Evolutionary conservation across 2,888 invertebrate species (phyloP), one percentile per base, ranked within the genome.

Genomic region (Cerastoderma edule): DNA sequence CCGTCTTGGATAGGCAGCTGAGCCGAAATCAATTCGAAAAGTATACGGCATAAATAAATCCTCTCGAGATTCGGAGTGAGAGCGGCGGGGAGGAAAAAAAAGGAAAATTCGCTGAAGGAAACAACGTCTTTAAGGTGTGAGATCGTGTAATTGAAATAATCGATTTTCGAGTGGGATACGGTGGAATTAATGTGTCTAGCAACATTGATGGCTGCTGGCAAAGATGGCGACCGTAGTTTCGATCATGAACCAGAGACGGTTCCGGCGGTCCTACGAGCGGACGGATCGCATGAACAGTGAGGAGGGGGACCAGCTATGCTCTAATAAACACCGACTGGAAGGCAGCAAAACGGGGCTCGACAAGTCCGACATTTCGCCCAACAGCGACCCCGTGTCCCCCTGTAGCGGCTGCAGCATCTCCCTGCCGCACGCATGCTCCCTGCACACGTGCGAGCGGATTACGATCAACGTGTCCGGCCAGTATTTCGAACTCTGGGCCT

Each of bases 381-480:
- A 70, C 30, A 82, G 76, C 48, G 82, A 82, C 48, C 82, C 75
- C 3, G 57, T 79, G 46, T 76, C 78, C 19, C 74, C 82, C 4
- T 82, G 79, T 46, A 82, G 78, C 54, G 82, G 82, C 27, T 82
- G 82, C 46, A 80, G 77, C 27, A 76, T 80, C n/a, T 78, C 79
- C 3, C 65, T 83, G 22, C 81, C 84, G 19, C 91, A 91, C 78
- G 83, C 83, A 64, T 91, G 92, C 75, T 80, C 81, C 32, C 75
- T 89, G 22, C 79, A 83, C 27, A 91, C 91, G 1, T 92, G 92
- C 74, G 91, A 92, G 70, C 77, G 91, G 27, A 88, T 93, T 32
- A 89, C 89, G 0, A 91, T 93, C 72, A 93, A 93, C 82, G 92
- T 93, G 16, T 91, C 92, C 71, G 93, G 93, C 13, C 89, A 91